Evolutionary conservation across 2,888 invertebrate genomes (phyloP).

Genomic region (Acronicta leporina): DNA sequence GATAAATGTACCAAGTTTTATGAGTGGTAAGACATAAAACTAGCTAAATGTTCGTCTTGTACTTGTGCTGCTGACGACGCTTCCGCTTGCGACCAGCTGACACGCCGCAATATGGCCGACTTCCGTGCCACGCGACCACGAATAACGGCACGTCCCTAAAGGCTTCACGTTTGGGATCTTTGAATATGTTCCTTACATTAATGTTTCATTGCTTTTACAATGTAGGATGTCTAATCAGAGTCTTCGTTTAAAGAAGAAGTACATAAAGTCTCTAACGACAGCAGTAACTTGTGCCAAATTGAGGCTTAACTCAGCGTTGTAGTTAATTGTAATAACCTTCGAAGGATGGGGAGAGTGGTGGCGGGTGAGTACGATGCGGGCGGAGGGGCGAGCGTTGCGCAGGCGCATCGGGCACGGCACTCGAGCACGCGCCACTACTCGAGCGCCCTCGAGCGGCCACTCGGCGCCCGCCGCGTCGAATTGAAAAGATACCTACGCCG

Average conservation of each 20-base stretch:
- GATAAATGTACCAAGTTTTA: constrained; percentile 71
- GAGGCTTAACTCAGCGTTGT: constrained; percentile 75
- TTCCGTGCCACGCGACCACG: constrained; percentile 65
- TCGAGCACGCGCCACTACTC: constrained; percentile 87
- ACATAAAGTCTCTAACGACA: constrained; percentile 50
- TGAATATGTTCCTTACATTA: constrained; percentile 43
- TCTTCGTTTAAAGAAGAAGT: constrained; percentile 34
- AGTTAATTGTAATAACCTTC: constrained; percentile 84
- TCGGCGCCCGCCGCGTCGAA: constrained; percentile 83
- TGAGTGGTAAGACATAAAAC: constrained; percentile 76
- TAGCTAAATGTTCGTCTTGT: constrained; percentile 69
- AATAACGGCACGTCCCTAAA: constrained; percentile 60
- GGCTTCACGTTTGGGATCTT: constrained; percentile 60
- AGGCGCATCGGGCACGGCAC: constrained; percentile 79
- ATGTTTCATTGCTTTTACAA: constrained; percentile 19
- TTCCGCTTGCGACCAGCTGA: constrained; percentile 69
- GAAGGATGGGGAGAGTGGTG: constrained; percentile 56
- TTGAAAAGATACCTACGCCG: constrained; percentile 87
- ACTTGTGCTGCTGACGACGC: constrained; percentile 64
- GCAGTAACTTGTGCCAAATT: constrained; percentile 74
- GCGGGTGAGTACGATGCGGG: constrained; percentile 44
- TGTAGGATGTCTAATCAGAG: constrained; percentile 27
- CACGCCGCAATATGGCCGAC: constrained; percentile 71
- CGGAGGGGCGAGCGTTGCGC: constrained; percentile 69
- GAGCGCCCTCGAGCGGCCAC: constrained; percentile 82